A percentile compares a stretch with the other conserved stretches of the same genome.
Evolutionary conservation across 1,140 invertebrate species (phyloP).

Genomic region (Yoshiicerus persimilis): DNA sequence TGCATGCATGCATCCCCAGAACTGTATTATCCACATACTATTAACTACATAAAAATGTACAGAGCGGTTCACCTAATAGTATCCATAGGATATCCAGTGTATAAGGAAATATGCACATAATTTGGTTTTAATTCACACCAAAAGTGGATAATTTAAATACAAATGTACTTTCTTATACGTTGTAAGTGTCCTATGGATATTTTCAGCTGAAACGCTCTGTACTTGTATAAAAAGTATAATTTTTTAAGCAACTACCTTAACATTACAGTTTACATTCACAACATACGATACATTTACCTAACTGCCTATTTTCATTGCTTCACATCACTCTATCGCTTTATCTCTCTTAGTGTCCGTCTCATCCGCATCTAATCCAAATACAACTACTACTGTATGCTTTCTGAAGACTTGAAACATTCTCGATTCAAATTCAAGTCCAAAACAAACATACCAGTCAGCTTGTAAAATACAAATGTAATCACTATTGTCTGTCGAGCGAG

Average conservation of each 20-base stretch:
- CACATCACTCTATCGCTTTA: constrained; percentile 5
- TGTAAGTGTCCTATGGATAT: too few species aligned
- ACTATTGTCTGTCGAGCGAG: background rate
- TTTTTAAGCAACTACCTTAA: background rate
- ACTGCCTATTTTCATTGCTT: constrained; percentile 7
- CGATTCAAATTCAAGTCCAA: constrained; percentile 8
- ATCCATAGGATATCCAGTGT: too few species aligned
- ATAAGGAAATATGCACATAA: too few species aligned
- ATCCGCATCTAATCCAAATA: background rate
- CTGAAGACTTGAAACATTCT: constrained; percentile 7
- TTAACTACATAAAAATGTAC: too few species aligned
- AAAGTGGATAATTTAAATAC: too few species aligned
- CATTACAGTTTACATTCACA: background rate
- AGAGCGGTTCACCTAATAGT: too few species aligned
- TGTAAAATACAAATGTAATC: constrained; percentile 16
- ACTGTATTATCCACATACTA: background rate
- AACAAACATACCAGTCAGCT: background rate
- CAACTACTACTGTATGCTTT: background rate
- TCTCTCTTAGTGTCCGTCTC: background rate
- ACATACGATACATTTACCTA: background rate
- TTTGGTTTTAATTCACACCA: too few species aligned
- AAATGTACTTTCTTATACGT: too few species aligned
- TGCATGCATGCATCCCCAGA: background rate
- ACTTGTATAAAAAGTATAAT: too few species aligned
- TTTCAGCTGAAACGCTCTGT: too few species aligned